Conservation (phyloP, 2,797 vertebrate species). For the Melanogrammus aeglefinus region DNA sequence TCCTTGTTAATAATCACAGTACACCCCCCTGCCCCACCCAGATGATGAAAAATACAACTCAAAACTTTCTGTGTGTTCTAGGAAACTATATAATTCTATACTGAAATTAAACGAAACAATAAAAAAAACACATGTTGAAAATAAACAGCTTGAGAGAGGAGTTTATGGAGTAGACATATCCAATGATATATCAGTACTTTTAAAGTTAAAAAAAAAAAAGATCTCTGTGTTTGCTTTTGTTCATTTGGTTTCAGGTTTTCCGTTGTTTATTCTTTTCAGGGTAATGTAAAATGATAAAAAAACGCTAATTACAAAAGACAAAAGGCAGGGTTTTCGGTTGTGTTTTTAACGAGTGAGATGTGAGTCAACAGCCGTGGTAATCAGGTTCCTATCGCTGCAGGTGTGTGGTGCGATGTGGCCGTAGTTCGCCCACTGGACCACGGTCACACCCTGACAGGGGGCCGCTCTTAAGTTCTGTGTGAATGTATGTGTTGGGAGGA, state of each 20-base stretch:
- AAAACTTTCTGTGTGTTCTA: slow-evolving; percentile 78
- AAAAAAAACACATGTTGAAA: slow-evolving; percentile 56
- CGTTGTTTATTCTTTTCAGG: neutral
- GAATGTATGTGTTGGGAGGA: slow-evolving; percentile 61
- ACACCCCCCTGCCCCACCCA: slow-evolving; percentile 46
- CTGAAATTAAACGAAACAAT: slow-evolving; percentile 70
- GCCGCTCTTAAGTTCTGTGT: slow-evolving; percentile 52
- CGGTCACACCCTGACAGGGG: slow-evolving; percentile 33
- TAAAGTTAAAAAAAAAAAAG: slow-evolving; percentile 38
- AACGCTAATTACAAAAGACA: slow-evolving; percentile 24
- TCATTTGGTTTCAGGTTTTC: slow-evolving; percentile 66
- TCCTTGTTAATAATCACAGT: slow-evolving; percentile 69
- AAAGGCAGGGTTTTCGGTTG: slow-evolving; percentile 58
- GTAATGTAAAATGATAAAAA: slow-evolving; percentile 25
- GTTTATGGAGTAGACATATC: slow-evolving; percentile 52
- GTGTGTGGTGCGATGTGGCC: slow-evolving; percentile 55
- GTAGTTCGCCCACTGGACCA: slow-evolving; percentile 30
- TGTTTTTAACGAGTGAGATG: slow-evolving; percentile 60
- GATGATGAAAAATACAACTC: slow-evolving; percentile 64
- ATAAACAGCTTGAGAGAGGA: slow-evolving; percentile 51
- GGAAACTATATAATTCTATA: slow-evolving; percentile 76
- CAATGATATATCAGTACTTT: slow-evolving; percentile 27
- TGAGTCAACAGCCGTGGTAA: slow-evolving; percentile 49
- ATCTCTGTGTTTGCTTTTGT: slow-evolving; percentile 30
- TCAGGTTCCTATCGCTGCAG: slow-evolving; percentile 62